Evolutionary conservation across 2,797 vertebrate genomes (phyloP).

Genomic region (Propithecus deckenii): DNA sequence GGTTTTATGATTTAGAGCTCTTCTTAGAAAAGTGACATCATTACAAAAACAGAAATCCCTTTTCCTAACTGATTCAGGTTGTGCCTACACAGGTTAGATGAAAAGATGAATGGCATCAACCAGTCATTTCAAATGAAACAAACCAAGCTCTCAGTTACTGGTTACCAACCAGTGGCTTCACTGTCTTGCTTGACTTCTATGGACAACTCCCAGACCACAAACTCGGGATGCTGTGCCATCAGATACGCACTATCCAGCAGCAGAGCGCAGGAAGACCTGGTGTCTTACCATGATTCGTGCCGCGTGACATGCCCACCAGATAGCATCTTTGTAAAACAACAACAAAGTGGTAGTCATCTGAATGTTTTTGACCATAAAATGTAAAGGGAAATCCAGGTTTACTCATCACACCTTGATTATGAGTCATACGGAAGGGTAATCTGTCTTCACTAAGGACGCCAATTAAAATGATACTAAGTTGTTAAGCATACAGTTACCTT

Average conservation of each 20-base stretch:
- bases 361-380: not conserved
- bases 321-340: not conserved
- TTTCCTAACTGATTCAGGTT: not conserved
- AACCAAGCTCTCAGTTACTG: not conserved
- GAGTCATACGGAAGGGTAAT: not conserved
- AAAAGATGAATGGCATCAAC: not conserved
- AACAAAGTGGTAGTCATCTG: not conserved
- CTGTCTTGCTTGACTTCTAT: not conserved
- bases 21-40: not conserved
- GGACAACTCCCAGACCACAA: not conserved
- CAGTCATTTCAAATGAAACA: not conserved
- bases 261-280: not conserved
- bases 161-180: not conserved
- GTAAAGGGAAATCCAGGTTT: constrained; percentile 6
- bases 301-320: not conserved
- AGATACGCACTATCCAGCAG: not conserved
- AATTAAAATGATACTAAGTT: not conserved
- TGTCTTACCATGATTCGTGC: not conserved
- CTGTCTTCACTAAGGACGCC: not conserved
- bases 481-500: not conserved
- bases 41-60: not conserved
- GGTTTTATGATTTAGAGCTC: not conserved
- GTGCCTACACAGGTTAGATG: not conserved
- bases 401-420: not conserved
- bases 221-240: no score